These are phyloP conservation scores for Plebejus anna DNA, from an alignment of 2,888 invertebrate species.

Conservation along the genomic window DNA sequence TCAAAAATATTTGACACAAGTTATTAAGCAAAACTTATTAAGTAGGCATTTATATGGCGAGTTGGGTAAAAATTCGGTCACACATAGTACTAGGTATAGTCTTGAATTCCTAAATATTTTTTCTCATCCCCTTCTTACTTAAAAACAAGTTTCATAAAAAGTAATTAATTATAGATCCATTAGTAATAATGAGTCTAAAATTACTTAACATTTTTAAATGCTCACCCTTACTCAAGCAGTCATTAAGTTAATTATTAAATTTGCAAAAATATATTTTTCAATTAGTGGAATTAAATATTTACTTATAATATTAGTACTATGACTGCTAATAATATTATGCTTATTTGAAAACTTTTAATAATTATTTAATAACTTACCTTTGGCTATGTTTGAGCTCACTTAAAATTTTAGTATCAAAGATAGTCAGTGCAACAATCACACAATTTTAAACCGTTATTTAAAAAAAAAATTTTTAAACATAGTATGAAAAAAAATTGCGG, in stretches of 20 bases:
- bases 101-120: too few species aligned
- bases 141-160: background rate
- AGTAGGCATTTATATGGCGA: background rate
- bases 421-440: background rate
- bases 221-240: background rate
- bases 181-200: background rate
- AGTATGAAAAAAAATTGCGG: too few species aligned
- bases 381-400: slow-evolving; percentile 1
- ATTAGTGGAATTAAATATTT: background rate
- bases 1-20: background rate
- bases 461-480: background rate
- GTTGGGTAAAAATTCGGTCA: background rate
- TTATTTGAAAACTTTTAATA: background rate
- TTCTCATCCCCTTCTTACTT: background rate
- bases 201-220: background rate
- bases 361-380: background rate
- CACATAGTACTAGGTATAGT: background rate
- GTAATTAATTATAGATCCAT: background rate
- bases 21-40: background rate
- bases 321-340: background rate
- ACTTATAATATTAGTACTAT: background rate
- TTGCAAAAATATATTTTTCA: background rate
- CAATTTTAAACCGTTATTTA: background rate
- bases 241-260: background rate
- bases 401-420: background rate